These are phyloP conservation scores for Bettongia penicillata DNA, from an alignment of 2,113 vertebrate species.

Conservation along the genomic window DNA sequence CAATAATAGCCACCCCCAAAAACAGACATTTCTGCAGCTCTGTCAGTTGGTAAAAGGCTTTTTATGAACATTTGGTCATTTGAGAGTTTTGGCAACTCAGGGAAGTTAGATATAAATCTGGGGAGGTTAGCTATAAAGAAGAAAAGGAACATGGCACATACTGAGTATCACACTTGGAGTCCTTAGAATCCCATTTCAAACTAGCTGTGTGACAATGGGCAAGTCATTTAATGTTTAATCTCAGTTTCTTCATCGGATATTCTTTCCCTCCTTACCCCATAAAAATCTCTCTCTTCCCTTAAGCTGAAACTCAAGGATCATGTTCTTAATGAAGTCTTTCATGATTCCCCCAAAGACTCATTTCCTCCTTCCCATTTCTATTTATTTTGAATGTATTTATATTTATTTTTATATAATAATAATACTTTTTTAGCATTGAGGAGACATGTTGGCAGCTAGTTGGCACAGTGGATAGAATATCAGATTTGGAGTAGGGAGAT, in stretches of 20 bases:
- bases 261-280: neutral
- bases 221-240: neutral
- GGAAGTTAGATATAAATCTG: neutral
- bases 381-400: neutral
- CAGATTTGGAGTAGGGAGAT: no score
- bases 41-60: neutral
- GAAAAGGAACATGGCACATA: neutral
- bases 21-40: neutral
- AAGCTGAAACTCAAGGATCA: neutral
- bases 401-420: no score
- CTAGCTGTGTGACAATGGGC: neutral
- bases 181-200: neutral
- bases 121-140: neutral
- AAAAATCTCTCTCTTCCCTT: neutral
- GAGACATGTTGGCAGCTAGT: no score
- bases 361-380: neutral
- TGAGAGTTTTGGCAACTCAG: neutral
- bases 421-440: no score
- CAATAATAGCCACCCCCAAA: neutral
- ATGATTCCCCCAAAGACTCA: neutral
- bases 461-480: no score
- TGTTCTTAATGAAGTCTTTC: neutral
- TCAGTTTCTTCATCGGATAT: neutral
- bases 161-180: neutral
- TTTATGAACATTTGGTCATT: neutral